phyloP scores from a whole-genome alignment of 2,888 invertebrate genomes.

The Epinotia bilunana region DNA sequence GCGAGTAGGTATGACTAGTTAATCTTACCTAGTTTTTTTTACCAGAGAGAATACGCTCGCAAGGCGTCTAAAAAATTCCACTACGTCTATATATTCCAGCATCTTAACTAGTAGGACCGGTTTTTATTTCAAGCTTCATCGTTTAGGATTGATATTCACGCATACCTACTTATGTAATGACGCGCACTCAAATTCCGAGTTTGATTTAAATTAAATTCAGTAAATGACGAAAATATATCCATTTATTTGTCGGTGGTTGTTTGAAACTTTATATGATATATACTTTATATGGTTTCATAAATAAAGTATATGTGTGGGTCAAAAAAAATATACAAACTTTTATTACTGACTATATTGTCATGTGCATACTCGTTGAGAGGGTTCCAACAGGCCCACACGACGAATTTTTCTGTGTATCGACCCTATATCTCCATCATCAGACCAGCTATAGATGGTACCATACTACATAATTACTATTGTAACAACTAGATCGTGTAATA shows the following conservation, averaged over 20 bases:
- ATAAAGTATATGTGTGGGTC: no score
- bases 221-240: conserved; percentile 2
- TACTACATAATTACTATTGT: no score
- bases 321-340: no score
- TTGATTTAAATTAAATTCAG: conserved; percentile 23
- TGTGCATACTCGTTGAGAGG: no score
- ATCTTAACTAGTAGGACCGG: conserved; percentile 70
- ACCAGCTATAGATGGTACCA: no score
- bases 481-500: no score
- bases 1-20: background rate
- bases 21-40: background rate
- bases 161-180: conserved; percentile 37
- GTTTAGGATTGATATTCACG: conserved; percentile 43
- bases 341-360: no score
- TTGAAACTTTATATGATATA: background rate
- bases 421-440: no score
- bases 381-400: no score
- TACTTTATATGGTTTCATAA: no score
- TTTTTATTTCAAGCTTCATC: conserved; percentile 63
- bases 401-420: no score
- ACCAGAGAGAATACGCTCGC: conserved; percentile 48
- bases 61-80: conserved; percentile 71
- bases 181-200: conserved; percentile 31
- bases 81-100: conserved; percentile 55
- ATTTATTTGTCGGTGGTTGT: background rate